Evolutionary conservation across 2,113 vertebrate genomes (phyloP).

Genomic region (Tamias sibiricus): DNA sequence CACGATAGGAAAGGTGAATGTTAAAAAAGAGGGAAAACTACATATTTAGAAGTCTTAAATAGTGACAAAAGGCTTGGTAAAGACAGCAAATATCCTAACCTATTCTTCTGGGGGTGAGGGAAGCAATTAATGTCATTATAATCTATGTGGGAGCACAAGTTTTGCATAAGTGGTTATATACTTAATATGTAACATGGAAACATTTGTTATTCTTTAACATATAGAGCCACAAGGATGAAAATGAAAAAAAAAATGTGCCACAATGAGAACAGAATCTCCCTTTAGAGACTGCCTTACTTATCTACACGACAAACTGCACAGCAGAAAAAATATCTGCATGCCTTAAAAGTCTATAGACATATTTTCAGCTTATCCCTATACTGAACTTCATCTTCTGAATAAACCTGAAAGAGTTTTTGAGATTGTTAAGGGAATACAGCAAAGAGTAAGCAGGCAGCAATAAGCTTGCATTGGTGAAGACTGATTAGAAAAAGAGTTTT

Average conservation of each 20-base stretch:
- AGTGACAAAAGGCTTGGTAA: conserved; percentile 39
- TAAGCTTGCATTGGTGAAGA: not conserved
- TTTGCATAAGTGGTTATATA: not conserved
- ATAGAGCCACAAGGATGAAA: not conserved
- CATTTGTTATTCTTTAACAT: not conserved
- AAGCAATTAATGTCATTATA: not conserved
- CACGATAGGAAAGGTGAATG: not conserved
- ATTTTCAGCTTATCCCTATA: not conserved
- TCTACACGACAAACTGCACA: not conserved
- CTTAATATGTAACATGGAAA: not conserved
- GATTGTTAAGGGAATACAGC: not conserved
- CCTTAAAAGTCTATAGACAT: not conserved
- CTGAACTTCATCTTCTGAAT: not conserved
- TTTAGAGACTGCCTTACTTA: not conserved
- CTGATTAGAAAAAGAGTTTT: not conserved
- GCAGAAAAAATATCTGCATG: not conserved
- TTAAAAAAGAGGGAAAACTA: not conserved
- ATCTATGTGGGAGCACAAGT: not conserved
- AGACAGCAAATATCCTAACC: not conserved
- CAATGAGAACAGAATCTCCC: not conserved
- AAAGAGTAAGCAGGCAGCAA: not conserved
- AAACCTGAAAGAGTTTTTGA: not conserved
- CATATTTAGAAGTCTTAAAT: conserved; percentile 43
- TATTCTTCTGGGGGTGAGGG: not conserved
- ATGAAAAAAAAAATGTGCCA: not conserved